Conservation (phyloP, 2,888 invertebrate species). For the Trissolcus japonicus region DNA sequence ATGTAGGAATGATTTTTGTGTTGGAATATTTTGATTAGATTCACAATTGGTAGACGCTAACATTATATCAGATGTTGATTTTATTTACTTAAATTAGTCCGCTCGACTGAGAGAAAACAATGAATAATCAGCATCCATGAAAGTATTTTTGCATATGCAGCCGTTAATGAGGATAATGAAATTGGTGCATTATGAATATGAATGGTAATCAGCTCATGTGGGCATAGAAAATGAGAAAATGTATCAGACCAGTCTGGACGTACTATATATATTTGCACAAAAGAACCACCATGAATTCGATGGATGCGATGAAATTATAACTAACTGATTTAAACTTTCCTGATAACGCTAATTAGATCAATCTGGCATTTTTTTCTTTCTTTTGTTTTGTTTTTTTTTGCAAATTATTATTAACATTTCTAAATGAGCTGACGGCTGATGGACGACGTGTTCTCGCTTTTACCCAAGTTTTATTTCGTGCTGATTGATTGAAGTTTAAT, state of each 20-base stretch:
- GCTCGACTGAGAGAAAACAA: conserved; percentile 50
- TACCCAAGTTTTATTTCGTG: background rate
- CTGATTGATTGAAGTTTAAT: conserved; percentile 2
- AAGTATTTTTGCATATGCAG: conserved; percentile 47
- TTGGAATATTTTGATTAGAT: too few relatives aligned
- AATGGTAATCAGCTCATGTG: conserved; percentile 26
- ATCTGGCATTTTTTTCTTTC: conserved; percentile 10
- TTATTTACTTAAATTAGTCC: conserved; percentile 30
- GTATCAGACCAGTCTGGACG: conserved; percentile 19
- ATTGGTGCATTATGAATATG: conserved; percentile 23
- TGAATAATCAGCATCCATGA: conserved; percentile 44
- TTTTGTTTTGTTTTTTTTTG: too few relatives aligned
- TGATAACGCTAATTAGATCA: conserved; percentile 12
- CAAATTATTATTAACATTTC: conserved; percentile 21
- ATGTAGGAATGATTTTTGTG: too few relatives aligned
- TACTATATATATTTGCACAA: conserved; percentile 26
- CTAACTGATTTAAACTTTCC: conserved; percentile 24
- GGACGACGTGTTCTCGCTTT: background rate
- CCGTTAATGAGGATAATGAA: conserved; percentile 43
- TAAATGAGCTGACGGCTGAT: background rate
- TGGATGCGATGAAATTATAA: conserved; percentile 15
- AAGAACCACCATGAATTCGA: conserved; percentile 18
- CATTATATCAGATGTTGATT: conserved; percentile 29
- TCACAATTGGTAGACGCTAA: too few relatives aligned
- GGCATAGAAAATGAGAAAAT: conserved; percentile 39